A percentile compares a stretch with the other conserved stretches of the same genome.
Conservation (phyloP, 2,113 vertebrate genomes). For the Ciconia stormi region DNA sequence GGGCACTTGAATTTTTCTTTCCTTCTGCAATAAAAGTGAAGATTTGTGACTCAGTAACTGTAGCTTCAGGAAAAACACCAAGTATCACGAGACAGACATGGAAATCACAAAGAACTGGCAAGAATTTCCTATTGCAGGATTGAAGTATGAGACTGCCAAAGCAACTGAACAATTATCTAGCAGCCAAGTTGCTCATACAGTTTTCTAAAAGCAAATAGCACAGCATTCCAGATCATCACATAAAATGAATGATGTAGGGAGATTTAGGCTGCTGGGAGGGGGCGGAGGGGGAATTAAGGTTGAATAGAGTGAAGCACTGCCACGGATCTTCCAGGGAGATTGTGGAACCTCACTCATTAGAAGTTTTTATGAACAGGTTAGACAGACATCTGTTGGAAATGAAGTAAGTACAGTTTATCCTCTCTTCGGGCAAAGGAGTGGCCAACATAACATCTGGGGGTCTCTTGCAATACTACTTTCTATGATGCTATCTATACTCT, state of each 20-base stretch:
- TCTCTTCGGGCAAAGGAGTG: constrained; percentile 8
- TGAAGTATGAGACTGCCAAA: constrained; percentile 40
- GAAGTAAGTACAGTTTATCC: constrained; percentile 30
- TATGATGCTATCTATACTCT: neutral
- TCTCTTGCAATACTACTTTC: neutral
- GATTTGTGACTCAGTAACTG: neutral
- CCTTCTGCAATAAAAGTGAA: neutral
- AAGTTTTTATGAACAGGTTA: constrained; percentile 23
- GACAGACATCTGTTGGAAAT: constrained; percentile 21
- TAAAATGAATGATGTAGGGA: neutral
- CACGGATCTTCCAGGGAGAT: neutral
- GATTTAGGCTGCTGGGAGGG: neutral
- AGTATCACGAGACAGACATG: neutral
- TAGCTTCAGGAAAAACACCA: constrained; percentile 11
- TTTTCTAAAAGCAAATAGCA: constrained; percentile 20
- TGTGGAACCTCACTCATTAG: neutral
- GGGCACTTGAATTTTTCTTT: neutral
- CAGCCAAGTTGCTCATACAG: constrained; percentile 44
- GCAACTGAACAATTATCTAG: constrained; percentile 11
- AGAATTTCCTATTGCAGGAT: neutral
- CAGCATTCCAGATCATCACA: constrained; percentile 27
- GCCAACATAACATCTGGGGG: constrained; percentile 16
- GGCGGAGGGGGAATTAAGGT: neutral
- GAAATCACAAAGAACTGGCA: constrained; percentile 55
- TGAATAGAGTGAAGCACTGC: neutral